Base-by-base conservation (phyloP, 37 sponge, comb jelly and placozoan species). In the Ianthella basta region DNA sequence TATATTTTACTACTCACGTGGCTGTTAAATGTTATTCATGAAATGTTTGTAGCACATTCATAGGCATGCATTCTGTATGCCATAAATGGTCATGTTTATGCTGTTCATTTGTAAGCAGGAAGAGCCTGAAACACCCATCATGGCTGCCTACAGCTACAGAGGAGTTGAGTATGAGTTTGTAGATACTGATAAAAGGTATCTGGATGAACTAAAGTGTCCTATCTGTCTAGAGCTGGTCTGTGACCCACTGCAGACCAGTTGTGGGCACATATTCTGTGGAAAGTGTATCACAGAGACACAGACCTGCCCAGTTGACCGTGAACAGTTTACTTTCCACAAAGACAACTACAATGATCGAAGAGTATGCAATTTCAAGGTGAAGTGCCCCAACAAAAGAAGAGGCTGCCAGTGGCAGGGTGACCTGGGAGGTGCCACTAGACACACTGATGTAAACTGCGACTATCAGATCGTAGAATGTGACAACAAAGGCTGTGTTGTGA, bases 331-430 rank as follows among this genome's bases (percentile, higher is more conserved):
- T 25, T 84, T 72, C 3, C 60, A 84, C 56, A 36, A 83, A 14
- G 82, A 91, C 67, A 87, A 73, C 33, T 40, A 56, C 55, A 75
- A 60, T 41, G 78, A 32, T 8, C 54, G 91, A 27, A 72, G 69
- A 60, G 67, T 87, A 23, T 80, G 81, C 54, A 77, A 55, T 15
- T 65, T 91, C 3, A 39, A 82, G 27, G 82, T 91, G 35, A 25
- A 37, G 35, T 91, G 91, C 57, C 84, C 81, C 4, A 79, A 91
- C 5, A 72, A 39, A 29, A 27, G 34, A 35, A 27, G 59, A 37
- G 91, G 91, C 18, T 91, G 91, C 60, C 29, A 15, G 56, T 91
- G 91, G 91, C 33, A 41, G 19, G 91, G 88, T 14, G 63, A 34
- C 19, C 67, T 91, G 27, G 83, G 84, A 27, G 35, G n/a, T 4